These are phyloP conservation scores for Drosophila lacicola DNA, from an alignment of 2,888 invertebrate species.

Conservation along the genomic window DNA sequence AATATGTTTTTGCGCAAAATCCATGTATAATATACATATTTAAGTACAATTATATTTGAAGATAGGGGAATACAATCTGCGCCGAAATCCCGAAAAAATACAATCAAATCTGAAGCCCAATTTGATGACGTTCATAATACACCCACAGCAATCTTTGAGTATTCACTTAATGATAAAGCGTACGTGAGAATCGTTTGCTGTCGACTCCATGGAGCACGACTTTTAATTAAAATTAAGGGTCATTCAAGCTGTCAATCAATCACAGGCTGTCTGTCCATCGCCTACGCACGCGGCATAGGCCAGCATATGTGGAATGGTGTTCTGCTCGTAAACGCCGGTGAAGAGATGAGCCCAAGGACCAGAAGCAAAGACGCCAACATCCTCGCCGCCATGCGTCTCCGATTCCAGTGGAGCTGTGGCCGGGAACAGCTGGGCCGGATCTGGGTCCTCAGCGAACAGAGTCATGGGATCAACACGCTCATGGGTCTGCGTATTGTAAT, in stretches of 20 bases:
- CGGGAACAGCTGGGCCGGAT: slow-evolving; percentile 85
- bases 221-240: slow-evolving; percentile 48
- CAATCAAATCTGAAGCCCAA: neutral
- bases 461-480: slow-evolving; percentile 72
- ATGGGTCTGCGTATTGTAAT: slow-evolving; percentile 67
- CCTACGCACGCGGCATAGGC: slow-evolving; percentile 91
- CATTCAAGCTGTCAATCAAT: slow-evolving; percentile 36
- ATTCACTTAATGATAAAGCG: slow-evolving; percentile 48
- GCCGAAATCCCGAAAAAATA: neutral
- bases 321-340: slow-evolving; percentile 92
- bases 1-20: neutral
- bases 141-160: slow-evolving; percentile 32
- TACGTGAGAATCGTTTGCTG: slow-evolving; percentile 46
- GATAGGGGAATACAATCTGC: neutral
- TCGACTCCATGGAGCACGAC: slow-evolving; percentile 11
- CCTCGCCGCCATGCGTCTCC: slow-evolving; percentile 92
- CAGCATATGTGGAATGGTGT: slow-evolving; percentile 91
- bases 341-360: slow-evolving; percentile 93
- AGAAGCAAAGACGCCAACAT: slow-evolving; percentile 91
- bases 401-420: slow-evolving; percentile 85
- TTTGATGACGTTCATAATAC: neutral
- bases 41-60: neutral
- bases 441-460: slow-evolving; percentile 29
- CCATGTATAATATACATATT: neutral
- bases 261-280: slow-evolving; percentile 85